phyloP scores from a whole-genome alignment of 2,113 vertebrate species.

The Carlito syrichta region DNA sequence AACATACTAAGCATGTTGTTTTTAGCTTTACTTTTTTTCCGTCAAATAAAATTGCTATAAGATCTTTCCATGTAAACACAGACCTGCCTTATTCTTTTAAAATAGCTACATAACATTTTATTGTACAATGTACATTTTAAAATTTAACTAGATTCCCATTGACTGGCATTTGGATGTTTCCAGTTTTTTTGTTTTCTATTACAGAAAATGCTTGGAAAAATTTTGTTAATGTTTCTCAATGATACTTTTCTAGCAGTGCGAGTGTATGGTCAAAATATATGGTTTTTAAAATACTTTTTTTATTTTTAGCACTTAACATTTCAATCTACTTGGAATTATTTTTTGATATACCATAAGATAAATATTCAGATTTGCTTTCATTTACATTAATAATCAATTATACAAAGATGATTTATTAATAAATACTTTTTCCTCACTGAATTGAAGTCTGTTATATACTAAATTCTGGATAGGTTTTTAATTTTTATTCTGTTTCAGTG shows the following conservation, averaged over 20 bases:
- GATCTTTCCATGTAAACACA: not conserved
- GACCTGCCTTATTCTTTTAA: not conserved
- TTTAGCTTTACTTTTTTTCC: not conserved
- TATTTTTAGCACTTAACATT: conserved; percentile 21
- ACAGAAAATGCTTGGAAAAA: not conserved
- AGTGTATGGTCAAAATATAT: not conserved
- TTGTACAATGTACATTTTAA: not conserved
- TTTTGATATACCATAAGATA: not conserved
- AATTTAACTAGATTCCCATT: not conserved
- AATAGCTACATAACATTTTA: not conserved
- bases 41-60: not conserved
- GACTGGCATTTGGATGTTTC: not conserved
- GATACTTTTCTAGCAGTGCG: not conserved
- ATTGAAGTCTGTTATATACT: not conserved
- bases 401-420: not conserved
- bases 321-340: not conserved
- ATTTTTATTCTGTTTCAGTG: not conserved
- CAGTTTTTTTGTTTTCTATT: not conserved
- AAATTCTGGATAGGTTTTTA: not conserved
- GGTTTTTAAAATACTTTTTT: not conserved
- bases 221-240: not conserved
- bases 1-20: not conserved
- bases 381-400: not conserved
- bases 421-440: not conserved
- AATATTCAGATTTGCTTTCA: not conserved